phyloP scores from a whole-genome alignment of 1,140 invertebrate genomes.

The Ladona fulva region DNA sequence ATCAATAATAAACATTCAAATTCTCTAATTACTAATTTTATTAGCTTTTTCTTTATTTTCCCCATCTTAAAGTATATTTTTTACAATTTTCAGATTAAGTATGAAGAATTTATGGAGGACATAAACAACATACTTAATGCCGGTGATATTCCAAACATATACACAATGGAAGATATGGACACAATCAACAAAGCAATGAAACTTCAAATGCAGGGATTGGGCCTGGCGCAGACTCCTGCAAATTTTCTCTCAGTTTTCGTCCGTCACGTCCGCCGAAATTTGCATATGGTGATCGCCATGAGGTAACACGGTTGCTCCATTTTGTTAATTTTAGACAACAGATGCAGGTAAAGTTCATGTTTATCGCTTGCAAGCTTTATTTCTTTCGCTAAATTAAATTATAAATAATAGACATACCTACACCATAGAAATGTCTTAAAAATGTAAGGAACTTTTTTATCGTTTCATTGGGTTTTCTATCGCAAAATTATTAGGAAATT shows the following conservation, averaged over 20 bases:
- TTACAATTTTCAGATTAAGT: constrained; percentile 42
- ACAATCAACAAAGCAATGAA: constrained; percentile 51
- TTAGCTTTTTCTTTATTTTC: neutral
- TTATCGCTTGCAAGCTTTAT: too few species aligned
- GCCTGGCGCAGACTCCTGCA: constrained; percentile 56
- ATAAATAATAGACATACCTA: too few species aligned
- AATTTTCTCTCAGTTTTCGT: constrained; percentile 61
- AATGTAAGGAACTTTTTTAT: too few species aligned
- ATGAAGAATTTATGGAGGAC: constrained; percentile 57
- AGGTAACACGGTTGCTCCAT: too few species aligned
- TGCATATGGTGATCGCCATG: constrained; percentile 55
- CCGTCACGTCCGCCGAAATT: constrained; percentile 50
- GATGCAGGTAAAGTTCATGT: too few species aligned
- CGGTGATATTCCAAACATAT: constrained; percentile 59
- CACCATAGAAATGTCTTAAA: too few species aligned
- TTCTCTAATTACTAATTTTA: neutral
- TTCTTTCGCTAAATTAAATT: too few species aligned
- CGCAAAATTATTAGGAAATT: too few species aligned
- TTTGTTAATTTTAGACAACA: too few species aligned
- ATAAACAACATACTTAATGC: constrained; percentile 59
- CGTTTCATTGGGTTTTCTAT: too few species aligned
- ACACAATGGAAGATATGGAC: constrained; percentile 51
- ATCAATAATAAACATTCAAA: too few species aligned
- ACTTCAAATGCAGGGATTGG: constrained; percentile 47
- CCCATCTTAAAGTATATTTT: neutral